Evolutionary conservation across 2,888 invertebrate species (phyloP).

Genomic region (Agonopterix alstromeriana): DNA sequence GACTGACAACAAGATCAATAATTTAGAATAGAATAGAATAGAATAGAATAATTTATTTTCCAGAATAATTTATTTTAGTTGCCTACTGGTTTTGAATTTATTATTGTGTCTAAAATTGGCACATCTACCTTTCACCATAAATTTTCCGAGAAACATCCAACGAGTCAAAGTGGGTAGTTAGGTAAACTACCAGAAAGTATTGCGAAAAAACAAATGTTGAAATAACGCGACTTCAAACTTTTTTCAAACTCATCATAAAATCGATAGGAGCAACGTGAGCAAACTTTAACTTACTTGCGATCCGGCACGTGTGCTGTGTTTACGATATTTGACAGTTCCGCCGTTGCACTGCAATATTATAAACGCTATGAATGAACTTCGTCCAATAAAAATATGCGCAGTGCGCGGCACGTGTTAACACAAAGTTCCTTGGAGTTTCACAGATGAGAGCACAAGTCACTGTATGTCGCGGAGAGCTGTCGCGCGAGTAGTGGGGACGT

Average conservation of each 20-base stretch:
- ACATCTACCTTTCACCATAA: too few species aligned
- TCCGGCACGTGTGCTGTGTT: slow-evolving; percentile 64
- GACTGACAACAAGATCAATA: too few species aligned
- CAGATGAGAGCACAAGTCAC: slow-evolving; percentile 38
- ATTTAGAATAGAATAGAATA: too few species aligned
- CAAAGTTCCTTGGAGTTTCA: slow-evolving; percentile 27
- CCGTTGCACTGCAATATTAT: slow-evolving; percentile 41
- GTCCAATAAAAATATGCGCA: slow-evolving; percentile 46
- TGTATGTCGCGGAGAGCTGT: slow-evolving; percentile 2
- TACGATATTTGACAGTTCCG: slow-evolving; percentile 61
- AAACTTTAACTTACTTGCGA: slow-evolving; percentile 58
- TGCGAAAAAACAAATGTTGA: too few species aligned
- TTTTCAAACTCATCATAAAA: background rate
- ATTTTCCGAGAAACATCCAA: too few species aligned
- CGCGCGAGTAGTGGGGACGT: background rate
- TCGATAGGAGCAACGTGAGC: slow-evolving; percentile 4
- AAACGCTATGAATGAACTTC: slow-evolving; percentile 34
- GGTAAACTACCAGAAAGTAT: too few species aligned
- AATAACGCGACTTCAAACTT: background rate
- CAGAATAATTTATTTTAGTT: too few species aligned
- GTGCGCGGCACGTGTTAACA: slow-evolving; percentile 47
- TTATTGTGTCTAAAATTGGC: too few species aligned
- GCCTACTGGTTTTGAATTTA: too few species aligned
- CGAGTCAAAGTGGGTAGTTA: too few species aligned
- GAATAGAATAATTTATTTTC: too few species aligned